Percentiles rank a stretch among this genome's conserved stretches.
Conservation (phyloP, 2,888 invertebrate genomes). For the Cephalotes varians region DNA sequence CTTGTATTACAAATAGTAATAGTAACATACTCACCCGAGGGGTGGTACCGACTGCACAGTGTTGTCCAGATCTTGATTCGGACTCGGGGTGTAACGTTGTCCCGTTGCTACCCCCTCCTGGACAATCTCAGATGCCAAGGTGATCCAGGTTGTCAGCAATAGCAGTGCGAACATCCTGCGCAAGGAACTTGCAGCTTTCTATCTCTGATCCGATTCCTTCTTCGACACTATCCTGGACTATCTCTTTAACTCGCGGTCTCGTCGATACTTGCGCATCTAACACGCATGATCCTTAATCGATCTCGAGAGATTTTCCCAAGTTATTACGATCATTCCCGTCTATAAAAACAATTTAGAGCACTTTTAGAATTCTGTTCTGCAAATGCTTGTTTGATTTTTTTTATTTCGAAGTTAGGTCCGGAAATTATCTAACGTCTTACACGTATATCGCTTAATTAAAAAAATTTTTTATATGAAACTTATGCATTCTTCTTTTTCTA, state of each 20-base stretch:
- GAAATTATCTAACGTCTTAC: background rate
- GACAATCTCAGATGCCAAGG: slow-evolving; percentile 58
- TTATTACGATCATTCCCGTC: slow-evolving; percentile 35
- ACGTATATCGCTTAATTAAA: background rate
- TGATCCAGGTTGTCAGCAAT: slow-evolving; percentile 57
- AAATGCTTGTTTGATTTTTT: background rate
- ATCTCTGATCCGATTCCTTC: slow-evolving; percentile 28
- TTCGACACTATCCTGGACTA: slow-evolving; percentile 11
- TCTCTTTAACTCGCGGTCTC: slow-evolving; percentile 38
- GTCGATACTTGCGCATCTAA: slow-evolving; percentile 60
- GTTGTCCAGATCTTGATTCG: slow-evolving; percentile 77
- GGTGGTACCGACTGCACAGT: slow-evolving; percentile 76
- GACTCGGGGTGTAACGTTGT: slow-evolving; percentile 71
- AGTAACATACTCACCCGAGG: slow-evolving; percentile 79
- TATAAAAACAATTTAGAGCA: slow-evolving; percentile 22
- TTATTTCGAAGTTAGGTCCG: background rate
- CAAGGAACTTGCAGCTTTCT: slow-evolving; percentile 37
- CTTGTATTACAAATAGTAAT: background rate
- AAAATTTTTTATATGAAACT: background rate
- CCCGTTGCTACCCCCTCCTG: slow-evolving; percentile 68
- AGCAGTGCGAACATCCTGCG: slow-evolving; percentile 46
- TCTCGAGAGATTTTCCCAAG: slow-evolving; percentile 28
- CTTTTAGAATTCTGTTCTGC: background rate
- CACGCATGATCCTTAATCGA: slow-evolving; percentile 62
- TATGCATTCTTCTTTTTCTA: background rate